These are phyloP conservation scores for Julus scanicus DNA, from an alignment of 2,888 invertebrate species.

Conservation along the genomic window DNA sequence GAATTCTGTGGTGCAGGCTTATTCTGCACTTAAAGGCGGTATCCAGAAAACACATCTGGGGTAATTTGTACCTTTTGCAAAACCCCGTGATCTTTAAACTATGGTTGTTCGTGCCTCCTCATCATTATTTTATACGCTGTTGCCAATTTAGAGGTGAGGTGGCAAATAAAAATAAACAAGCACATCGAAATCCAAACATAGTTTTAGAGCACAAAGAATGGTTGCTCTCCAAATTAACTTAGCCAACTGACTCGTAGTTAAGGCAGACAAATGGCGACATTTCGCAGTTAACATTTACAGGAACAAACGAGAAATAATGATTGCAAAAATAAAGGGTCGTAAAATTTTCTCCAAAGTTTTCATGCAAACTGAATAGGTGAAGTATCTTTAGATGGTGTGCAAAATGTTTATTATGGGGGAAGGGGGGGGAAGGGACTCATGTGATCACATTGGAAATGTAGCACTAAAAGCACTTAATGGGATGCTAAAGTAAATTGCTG, in stretches of 20 bases:
- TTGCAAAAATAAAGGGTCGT: background rate
- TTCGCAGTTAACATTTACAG: background rate
- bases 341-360: background rate
- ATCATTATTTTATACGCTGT: background rate
- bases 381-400: no score
- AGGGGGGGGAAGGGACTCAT: no score
- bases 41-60: background rate
- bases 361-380: no score
- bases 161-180: background rate
- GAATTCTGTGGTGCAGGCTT: background rate
- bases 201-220: background rate
- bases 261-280: background rate
- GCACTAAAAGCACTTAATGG: no score
- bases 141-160: background rate
- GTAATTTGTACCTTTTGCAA: background rate
- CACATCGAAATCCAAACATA: background rate
- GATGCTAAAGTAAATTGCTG: no score
- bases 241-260: background rate
- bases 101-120: background rate
- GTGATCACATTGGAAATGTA: no score
- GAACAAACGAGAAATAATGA: conserved; percentile 7
- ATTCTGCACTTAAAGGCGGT: background rate
- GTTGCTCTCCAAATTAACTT: background rate
- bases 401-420: no score
- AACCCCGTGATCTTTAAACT: background rate